Percentiles rank a stretch among this genome's conserved stretches.
These are phyloP conservation scores for Danio kyathit DNA, from an alignment of 2,797 vertebrate genomes.

Conservation along the genomic window DNA sequence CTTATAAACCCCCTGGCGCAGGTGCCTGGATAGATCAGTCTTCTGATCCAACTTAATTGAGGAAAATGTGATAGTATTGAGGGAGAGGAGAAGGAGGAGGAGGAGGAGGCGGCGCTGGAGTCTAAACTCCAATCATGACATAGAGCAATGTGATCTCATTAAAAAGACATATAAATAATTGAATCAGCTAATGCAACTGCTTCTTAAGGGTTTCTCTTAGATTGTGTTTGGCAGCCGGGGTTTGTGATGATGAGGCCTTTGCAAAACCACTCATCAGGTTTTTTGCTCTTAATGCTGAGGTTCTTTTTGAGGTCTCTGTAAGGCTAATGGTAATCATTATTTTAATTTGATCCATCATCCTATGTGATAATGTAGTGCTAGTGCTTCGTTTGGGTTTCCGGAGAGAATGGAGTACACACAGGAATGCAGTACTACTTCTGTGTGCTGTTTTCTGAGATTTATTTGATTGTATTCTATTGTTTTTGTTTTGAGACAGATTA, in stretches of 20 bases:
- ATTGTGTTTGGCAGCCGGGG: slow-evolving; percentile 24
- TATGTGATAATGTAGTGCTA: background rate
- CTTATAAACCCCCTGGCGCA: slow-evolving; percentile 49
- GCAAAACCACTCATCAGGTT: slow-evolving; percentile 2
- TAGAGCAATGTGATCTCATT: slow-evolving; percentile 58
- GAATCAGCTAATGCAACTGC: slow-evolving; percentile 54
- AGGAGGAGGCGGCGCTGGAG: background rate
- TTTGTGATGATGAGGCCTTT: slow-evolving; percentile 6
- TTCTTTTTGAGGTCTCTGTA: background rate
- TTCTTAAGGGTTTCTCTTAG: slow-evolving; percentile 27
- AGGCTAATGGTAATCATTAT: background rate
- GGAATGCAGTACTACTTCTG: background rate
- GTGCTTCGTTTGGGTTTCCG: background rate
- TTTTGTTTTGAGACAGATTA: background rate
- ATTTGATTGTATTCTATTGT: slow-evolving; percentile 9
- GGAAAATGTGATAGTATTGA: slow-evolving; percentile 29
- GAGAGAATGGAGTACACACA: background rate
- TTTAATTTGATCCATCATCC: background rate
- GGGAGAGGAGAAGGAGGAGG: background rate
- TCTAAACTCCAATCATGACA: slow-evolving; percentile 31
- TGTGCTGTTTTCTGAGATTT: background rate
- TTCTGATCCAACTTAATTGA: slow-evolving; percentile 42
- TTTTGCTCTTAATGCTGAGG: background rate
- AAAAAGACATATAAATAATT: slow-evolving; percentile 58
- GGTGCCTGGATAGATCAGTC: slow-evolving; percentile 48